Evolutionary conservation across 1,140 invertebrate species (phyloP).

Genomic region (Meloidogyne hapla): DNA sequence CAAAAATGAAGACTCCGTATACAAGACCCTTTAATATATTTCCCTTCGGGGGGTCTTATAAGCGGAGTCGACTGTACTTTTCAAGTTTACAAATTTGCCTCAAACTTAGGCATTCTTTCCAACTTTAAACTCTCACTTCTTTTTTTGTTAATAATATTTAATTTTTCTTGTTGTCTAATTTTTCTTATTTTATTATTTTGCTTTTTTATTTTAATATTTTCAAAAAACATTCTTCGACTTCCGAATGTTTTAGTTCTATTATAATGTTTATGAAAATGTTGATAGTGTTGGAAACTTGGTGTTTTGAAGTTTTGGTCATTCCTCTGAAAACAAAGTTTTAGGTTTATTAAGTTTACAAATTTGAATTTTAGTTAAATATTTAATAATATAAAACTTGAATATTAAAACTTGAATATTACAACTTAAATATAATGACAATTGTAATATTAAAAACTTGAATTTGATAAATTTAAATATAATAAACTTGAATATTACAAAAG

Average conservation of each 20-base stretch:
- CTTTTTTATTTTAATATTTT: background rate
- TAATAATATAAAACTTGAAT: too few species aligned
- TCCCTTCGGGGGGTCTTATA: too few species aligned
- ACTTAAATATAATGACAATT: too few species aligned
- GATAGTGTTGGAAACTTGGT: background rate
- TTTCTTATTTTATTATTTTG: background rate
- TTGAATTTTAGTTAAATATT: too few species aligned
- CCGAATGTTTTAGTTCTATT: background rate
- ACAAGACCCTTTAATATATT: too few species aligned
- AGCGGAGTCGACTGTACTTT: too few species aligned
- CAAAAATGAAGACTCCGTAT: too few species aligned
- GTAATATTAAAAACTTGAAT: too few species aligned
- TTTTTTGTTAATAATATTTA: background rate
- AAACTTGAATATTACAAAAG: too few species aligned
- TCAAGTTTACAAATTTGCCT: conserved; percentile 1
- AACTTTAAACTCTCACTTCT: background rate
- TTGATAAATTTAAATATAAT: too few species aligned
- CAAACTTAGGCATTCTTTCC: background rate
- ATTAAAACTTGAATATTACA: too few species aligned
- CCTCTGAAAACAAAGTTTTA: background rate
- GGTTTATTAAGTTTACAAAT: too few species aligned
- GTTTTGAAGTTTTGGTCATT: background rate
- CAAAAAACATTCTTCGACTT: background rate
- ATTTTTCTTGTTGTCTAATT: background rate
- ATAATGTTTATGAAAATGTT: background rate